Conservation (phyloP, 1,140 invertebrate genomes). For the Sycobia sp. region DNA sequence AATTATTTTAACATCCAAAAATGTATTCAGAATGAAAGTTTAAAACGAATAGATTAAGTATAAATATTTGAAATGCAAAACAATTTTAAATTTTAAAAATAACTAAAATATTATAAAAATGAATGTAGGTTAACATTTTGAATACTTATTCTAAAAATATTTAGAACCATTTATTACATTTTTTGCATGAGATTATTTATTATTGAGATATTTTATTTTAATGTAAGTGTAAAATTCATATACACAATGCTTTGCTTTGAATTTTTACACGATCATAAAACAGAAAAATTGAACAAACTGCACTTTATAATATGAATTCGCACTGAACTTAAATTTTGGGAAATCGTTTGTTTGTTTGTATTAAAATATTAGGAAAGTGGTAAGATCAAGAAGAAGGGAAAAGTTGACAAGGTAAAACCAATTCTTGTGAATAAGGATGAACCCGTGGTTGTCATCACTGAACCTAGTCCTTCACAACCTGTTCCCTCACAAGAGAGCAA, state of each 20-base stretch:
- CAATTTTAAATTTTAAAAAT: too few species aligned
- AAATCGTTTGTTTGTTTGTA: conserved; percentile 38
- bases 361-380: conserved; percentile 51
- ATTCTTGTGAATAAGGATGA: conserved; percentile 73
- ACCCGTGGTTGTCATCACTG: conserved; percentile 52
- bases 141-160: conserved; percentile 15
- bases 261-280: too few species aligned
- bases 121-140: conserved; percentile 6
- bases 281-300: too few species aligned
- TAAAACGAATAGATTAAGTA: too few species aligned
- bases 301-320: conserved; percentile 1
- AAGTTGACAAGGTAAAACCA: conserved; percentile 64
- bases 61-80: too few species aligned
- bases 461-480: conserved; percentile 47
- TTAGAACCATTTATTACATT: neutral
- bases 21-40: too few species aligned
- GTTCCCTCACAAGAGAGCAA: conserved; percentile 59
- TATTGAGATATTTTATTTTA: too few species aligned
- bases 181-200: conserved; percentile 10
- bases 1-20: too few species aligned
- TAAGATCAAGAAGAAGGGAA: conserved; percentile 63
- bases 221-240: too few species aligned
- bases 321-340: conserved; percentile 18
- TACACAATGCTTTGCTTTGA: too few species aligned
- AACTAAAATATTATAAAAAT: too few species aligned